Conservation (phyloP, 2,797 vertebrate genomes). For the Lepilemur septentrionalis region DNA sequence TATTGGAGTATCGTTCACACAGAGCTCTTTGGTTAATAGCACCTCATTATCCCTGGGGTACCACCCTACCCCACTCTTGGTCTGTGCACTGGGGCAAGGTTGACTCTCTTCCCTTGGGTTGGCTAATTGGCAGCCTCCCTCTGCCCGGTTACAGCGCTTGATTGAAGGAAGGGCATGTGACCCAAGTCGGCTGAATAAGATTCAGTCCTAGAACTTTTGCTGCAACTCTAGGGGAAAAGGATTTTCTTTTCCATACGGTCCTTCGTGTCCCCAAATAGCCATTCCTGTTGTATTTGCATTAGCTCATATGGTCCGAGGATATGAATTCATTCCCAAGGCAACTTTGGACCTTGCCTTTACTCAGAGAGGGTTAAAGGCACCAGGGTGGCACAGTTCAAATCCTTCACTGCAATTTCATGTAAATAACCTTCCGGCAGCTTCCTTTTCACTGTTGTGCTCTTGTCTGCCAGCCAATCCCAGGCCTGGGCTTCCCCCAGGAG, state of each 20-base stretch:
- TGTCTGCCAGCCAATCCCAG: conserved; percentile 91
- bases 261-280: too few species aligned
- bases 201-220: not conserved
- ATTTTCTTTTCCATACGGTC: not conserved
- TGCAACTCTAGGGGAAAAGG: too few species aligned
- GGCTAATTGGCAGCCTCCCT: not conserved
- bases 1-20: not conserved
- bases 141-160: accelerated
- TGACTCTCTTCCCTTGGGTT: too few species aligned
- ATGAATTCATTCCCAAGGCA: not conserved
- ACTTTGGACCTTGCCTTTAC: not conserved
- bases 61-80: accelerated
- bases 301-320: too few species aligned
- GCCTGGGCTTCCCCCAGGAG: conserved; percentile 89
- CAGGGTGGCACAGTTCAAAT: conserved; percentile 90
- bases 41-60: not conserved
- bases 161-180: not conserved
- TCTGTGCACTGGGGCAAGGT: not conserved
- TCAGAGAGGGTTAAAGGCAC: conserved; percentile 79
- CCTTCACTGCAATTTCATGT: conserved; percentile 91
- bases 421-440: conserved; percentile 94
- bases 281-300: not conserved
- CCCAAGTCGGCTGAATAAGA: not conserved
- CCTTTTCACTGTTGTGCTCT: conserved; percentile 90
- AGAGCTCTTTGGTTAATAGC: not conserved